Evolutionary conservation across 1,140 invertebrate species (phyloP).

Genomic region (Littorina saxatilis): DNA sequence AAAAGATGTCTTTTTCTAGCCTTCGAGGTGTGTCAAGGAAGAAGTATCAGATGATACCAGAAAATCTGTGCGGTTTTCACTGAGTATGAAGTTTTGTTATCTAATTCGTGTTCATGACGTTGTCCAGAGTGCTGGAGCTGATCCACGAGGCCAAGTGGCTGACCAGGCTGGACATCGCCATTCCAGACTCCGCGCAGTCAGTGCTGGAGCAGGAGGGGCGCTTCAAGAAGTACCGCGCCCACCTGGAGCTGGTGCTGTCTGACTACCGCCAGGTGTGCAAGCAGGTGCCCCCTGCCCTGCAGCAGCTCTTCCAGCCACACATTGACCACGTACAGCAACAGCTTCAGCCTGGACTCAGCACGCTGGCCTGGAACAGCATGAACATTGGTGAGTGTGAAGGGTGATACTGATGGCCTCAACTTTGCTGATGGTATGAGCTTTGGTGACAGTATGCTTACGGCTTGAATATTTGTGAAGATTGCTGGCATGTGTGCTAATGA

Average conservation of each 20-base stretch:
- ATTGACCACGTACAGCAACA: conserved; percentile 68
- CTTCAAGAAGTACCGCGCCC: conserved; percentile 75
- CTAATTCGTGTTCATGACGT: no score
- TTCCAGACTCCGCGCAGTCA: conserved; percentile 69
- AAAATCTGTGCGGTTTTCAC: no score
- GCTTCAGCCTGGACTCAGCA: conserved; percentile 72
- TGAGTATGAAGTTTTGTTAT: no score
- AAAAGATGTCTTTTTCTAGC: no score
- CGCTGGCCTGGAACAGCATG: conserved; percentile 75
- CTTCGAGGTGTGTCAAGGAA: no score
- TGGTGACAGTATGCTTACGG: background rate
- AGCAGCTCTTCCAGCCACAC: conserved; percentile 68
- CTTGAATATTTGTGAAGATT: background rate
- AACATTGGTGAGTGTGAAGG: conserved; percentile 72
- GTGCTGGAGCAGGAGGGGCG: conserved; percentile 71
- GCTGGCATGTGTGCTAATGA: background rate
- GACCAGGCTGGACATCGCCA: conserved; percentile 69
- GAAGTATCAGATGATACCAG: no score
- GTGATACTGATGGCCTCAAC: background rate
- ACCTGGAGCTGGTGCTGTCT: conserved; percentile 70
- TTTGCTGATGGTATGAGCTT: background rate
- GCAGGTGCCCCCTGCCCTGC: conserved; percentile 65
- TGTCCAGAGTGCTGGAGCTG: conserved; percentile 71
- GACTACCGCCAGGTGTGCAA: conserved; percentile 66
- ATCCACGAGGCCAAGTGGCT: conserved; percentile 75